Percentiles rank a stretch among this genome's conserved stretches.
These are phyloP conservation scores for Papilio demoleus DNA, from an alignment of 2,888 invertebrate genomes.

Conservation along the genomic window DNA sequence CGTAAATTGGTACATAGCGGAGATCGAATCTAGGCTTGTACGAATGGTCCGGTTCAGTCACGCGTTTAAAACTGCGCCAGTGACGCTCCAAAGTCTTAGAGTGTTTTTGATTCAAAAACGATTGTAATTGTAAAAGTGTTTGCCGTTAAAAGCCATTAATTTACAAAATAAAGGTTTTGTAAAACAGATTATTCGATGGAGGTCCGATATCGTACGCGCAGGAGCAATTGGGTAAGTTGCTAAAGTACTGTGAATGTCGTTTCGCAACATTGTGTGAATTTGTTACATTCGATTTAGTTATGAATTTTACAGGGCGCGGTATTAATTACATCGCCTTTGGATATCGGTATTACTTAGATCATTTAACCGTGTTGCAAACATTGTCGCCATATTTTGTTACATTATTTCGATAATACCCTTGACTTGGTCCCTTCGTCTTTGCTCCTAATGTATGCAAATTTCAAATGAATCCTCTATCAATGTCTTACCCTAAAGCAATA, in stretches of 20 bases:
- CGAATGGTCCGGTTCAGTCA: no score
- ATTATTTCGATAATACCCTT: neutral
- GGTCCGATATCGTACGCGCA: conserved; percentile 25
- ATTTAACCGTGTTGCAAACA: conserved; percentile 18
- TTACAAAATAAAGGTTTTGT: neutral
- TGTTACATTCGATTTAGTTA: conserved; percentile 38
- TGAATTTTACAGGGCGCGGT: conserved; percentile 38
- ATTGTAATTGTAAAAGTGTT: no score
- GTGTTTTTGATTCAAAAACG: no score
- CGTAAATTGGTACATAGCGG: no score
- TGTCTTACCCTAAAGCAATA: no score
- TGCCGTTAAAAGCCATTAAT: neutral
- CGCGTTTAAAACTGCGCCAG: no score
- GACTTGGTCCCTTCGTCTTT: neutral
- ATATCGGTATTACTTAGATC: conserved; percentile 2
- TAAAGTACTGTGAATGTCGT: conserved; percentile 32
- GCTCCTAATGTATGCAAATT: neutral
- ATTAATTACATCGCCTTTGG: conserved; percentile 29
- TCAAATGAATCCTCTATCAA: no score
- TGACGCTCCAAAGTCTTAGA: no score
- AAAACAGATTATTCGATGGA: conserved; percentile 15
- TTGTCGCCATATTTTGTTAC: conserved; percentile 2
- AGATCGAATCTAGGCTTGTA: no score
- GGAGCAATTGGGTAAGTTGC: conserved; percentile 27
- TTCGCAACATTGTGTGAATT: conserved; percentile 38